Conservation (phyloP, 2,888 invertebrate species). For the Schizaphis graminum region DNA sequence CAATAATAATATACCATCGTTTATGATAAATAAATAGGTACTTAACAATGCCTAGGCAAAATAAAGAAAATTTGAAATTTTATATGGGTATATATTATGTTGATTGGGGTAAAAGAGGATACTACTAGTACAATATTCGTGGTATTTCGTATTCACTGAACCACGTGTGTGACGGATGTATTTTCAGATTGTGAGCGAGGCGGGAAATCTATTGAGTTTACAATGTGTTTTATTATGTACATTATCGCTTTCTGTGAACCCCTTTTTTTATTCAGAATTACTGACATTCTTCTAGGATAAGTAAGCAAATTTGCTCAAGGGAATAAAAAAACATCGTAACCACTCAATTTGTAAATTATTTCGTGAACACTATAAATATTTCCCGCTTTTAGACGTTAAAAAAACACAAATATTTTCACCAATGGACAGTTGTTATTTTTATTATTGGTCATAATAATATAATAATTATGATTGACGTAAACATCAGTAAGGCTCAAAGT, state of each 20-base stretch:
- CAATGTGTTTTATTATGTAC: constrained; percentile 10
- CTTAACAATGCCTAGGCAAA: not conserved
- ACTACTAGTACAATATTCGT: not conserved
- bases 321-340: not conserved
- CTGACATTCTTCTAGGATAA: constrained; percentile 9
- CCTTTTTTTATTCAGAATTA: not conserved
- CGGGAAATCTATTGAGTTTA: constrained; percentile 3
- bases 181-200: not conserved
- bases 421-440: no score
- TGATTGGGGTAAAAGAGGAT: not conserved
- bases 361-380: not conserved
- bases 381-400: not conserved
- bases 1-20: not conserved
- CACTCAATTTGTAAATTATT: not conserved
- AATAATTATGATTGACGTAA: no score
- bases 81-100: not conserved
- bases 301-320: not conserved
- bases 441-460: no score
- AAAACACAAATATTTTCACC: not conserved
- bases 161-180: not conserved
- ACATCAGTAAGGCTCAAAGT: no score
- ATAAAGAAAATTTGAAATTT: not conserved
- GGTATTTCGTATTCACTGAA: constrained; percentile 19
- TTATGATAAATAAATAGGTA: not conserved
- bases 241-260: not conserved